phyloP scores from a whole-genome alignment of 2,888 invertebrate genomes.

The Limnephilus marmoratus region DNA sequence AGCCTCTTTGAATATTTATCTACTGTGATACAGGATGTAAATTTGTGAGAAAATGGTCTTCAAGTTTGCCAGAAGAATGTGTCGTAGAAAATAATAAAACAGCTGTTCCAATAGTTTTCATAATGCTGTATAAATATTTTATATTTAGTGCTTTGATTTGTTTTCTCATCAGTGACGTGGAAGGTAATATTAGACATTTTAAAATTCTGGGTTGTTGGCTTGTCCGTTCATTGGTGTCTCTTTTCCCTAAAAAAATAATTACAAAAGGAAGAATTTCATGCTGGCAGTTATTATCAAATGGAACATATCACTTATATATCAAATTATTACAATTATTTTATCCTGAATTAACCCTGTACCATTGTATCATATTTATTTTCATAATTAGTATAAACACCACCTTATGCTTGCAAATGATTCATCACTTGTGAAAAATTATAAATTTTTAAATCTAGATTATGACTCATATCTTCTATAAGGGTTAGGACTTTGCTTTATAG shows the following conservation, averaged over 20 bases:
- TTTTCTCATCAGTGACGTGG: slow-evolving; percentile 47
- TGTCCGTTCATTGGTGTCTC: slow-evolving; percentile 51
- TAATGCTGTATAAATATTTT: slow-evolving; percentile 51
- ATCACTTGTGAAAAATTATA: not conserved
- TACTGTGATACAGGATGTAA: slow-evolving; percentile 32
- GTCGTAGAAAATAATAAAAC: slow-evolving; percentile 22
- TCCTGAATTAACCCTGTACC: not conserved
- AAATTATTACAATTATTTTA: not conserved
- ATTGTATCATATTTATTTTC: slow-evolving; percentile 15
- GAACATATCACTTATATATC: not conserved
- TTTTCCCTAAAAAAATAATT: not conserved
- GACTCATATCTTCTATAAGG: not conserved
- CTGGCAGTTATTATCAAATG: not conserved
- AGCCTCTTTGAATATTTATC: not conserved
- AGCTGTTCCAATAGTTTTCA: slow-evolving; percentile 40
- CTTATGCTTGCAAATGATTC: not conserved
- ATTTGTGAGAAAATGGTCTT: not conserved
- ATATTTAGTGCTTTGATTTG: slow-evolving; percentile 51
- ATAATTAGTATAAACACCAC: not conserved
- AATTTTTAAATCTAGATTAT: not conserved
- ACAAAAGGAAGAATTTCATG: not conserved
- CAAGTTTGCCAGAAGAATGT: slow-evolving; percentile 6
- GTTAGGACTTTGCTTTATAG: not conserved
- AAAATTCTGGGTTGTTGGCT: slow-evolving; percentile 44
- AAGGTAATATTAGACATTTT: slow-evolving; percentile 16